Evolutionary conservation across 2,113 vertebrate genomes (phyloP), one percentile per base, ranked within the genome.

Genomic region (Saguinus midas): DNA sequence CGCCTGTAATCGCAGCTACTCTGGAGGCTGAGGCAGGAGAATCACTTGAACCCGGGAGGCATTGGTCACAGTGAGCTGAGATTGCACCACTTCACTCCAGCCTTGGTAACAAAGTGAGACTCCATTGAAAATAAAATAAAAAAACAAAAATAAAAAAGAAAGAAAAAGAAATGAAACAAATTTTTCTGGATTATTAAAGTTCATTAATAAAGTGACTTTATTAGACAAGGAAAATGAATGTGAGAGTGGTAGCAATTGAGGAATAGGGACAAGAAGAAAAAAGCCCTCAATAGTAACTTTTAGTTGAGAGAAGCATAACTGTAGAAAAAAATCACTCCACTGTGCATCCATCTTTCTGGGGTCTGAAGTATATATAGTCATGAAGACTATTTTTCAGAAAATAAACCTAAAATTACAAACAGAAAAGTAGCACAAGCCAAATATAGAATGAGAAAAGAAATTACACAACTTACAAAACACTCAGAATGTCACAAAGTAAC

Each of bases 391-490:
- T 27, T 84, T 96, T 89, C n/a, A 84, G 20, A 70, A 20, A 79
- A n/a, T 70, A 40, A 92, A 45, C 45, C 64, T 57, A 76, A 55
- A 82, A 66, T 75, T 66, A 75, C 11, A 81, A 87, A 45, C 61
- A 83, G 25, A 92, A 83, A 68, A 55, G 27, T 76, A 83, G 50
- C 43, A 70, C 7, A 84, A 89, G 45, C 12, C 10, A 78, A 83
- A 70, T 89, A 76, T 88, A 81, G 16, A 66, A 72, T 84, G 13
- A 93, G n/a, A 52, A 95, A 82, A 55, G 23, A 92, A 92, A 37
- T 43, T 66, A 82, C 8, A 45, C 3, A 81, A 48, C 16, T 88
- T 92, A 66, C 14, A 57, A 68, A 66, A 73, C 35, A 40, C 12
- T 29, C 52, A 18, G 50, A 75, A 64, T 85, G 18, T 48, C 20